Base-by-base conservation (phyloP, 2,113 vertebrate genomes). In the Pseudorectes ferrugineus region DNA sequence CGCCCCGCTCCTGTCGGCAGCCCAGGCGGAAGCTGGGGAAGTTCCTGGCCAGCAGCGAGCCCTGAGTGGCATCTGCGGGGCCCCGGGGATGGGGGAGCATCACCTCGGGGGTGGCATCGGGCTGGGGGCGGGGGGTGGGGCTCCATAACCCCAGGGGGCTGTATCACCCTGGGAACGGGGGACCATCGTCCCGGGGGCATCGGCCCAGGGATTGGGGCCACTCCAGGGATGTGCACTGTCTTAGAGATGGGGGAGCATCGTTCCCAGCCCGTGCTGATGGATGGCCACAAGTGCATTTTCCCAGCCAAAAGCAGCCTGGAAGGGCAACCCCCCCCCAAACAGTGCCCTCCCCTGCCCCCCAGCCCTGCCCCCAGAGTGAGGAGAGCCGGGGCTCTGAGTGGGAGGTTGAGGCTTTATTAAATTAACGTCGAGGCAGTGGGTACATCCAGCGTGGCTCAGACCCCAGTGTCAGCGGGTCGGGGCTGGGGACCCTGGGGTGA, bases 351-450 rank as follows among this genome's bases (percentile, higher is more conserved):
- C 49, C 40, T 61, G 7, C 14, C 10, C 38, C 33, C 49, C 42
- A 54, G 17, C 48, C 38, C 22, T 36, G 8, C 15, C 31, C 55
- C 43, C 68, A 8, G 38, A 89, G 59, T 67, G 91, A 96, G n/a
- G 24, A 92, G 62, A 85, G 10, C 11, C 1, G 3, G 17, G 5
- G 18, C 11, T 38, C n/a, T 2, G 42, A 49, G 88, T 14, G 8
- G 81, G 85, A 55, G 54, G 43, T 40, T 0, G 25, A 86, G 49
- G 33, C 48, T 96, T 96, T 96, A 96, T 96, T 96, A 96, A 95
- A 88, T 96, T 93, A 89, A 91, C 1, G 10, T 62, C 4, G 10
- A 75, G 49, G 63, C 48, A 59, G 54, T 2, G 31, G 65, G 52
- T 28, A 16, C 83, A 82, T 40, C 79, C 5, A 18, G 54, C 0